Percentiles rank a stretch among this genome's conserved stretches.
These are phyloP conservation scores for Leptobrachium ailaonicum DNA, from an alignment of 2,113 vertebrate species.

Conservation along the genomic window DNA sequence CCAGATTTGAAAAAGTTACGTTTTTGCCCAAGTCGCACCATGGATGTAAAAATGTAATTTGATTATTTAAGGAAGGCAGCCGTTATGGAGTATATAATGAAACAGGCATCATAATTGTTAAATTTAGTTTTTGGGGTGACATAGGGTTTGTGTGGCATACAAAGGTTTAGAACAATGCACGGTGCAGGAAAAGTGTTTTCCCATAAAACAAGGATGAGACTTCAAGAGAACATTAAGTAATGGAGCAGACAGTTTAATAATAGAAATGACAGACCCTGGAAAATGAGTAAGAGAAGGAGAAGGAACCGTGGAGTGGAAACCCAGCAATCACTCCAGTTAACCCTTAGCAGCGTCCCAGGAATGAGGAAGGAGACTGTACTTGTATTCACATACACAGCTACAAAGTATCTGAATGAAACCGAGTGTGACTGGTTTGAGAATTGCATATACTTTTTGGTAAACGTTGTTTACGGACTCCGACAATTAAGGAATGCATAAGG, in stretches of 20 bases:
- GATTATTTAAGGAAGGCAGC: too few species aligned
- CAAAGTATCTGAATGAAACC: constrained; percentile 11
- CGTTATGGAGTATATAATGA: too few species aligned
- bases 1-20: too few species aligned
- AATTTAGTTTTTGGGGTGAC: too few species aligned
- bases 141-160: neutral
- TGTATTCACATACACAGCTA: constrained; percentile 52
- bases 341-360: constrained; percentile 6
- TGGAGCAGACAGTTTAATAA: constrained; percentile 42
- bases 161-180: too few species aligned
- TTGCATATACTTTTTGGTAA: constrained; percentile 25
- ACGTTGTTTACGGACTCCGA: constrained; percentile 40
- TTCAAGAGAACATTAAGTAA: constrained; percentile 1
- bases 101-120: too few species aligned
- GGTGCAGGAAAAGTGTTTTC: constrained; percentile 1
- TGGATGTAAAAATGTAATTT: too few species aligned
- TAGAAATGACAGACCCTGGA: constrained; percentile 49
- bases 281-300: constrained; percentile 53
- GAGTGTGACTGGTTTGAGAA: constrained; percentile 41
- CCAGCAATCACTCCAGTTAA: constrained; percentile 19
- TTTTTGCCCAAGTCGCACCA: too few species aligned
- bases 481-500: neutral
- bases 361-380: constrained; percentile 51
- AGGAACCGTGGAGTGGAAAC: constrained; percentile 29
- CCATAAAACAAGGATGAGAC: neutral